These are phyloP conservation scores for Ectropis grisescens DNA, from an alignment of 1,140 invertebrate species.

Conservation along the genomic window DNA sequence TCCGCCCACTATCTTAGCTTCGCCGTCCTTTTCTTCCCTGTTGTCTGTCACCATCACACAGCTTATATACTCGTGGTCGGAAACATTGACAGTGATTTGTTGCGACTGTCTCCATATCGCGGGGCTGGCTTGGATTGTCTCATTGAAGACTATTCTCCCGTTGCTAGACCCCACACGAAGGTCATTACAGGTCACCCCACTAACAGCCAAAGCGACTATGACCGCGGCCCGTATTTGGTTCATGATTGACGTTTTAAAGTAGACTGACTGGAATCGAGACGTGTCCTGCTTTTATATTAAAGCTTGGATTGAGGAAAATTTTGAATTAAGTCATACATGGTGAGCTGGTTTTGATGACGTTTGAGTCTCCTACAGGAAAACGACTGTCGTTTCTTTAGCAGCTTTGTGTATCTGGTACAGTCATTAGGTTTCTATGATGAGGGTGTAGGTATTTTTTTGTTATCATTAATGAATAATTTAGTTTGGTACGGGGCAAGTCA, in stretches of 20 bases:
- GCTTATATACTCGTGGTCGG: slow-evolving; percentile 35
- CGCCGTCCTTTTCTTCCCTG: slow-evolving; percentile 43
- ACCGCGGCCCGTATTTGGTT: too few species aligned
- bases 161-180: slow-evolving; percentile 22
- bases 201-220: slow-evolving; percentile 19
- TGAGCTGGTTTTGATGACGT: slow-evolving; percentile 24
- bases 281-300: slow-evolving; percentile 16
- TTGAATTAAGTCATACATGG: slow-evolving; percentile 1
- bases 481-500: too few species aligned
- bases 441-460: too few species aligned
- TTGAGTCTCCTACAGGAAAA: slow-evolving; percentile 56
- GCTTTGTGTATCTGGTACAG: too few species aligned
- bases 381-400: too few species aligned
- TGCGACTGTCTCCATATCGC: slow-evolving; percentile 44
- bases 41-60: slow-evolving; percentile 36
- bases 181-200: slow-evolving; percentile 24
- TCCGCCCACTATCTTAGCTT: slow-evolving; percentile 38
- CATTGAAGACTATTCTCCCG: slow-evolving; percentile 36
- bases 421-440: too few species aligned
- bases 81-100: slow-evolving; percentile 35
- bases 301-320: slow-evolving; percentile 21
- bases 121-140: slow-evolving; percentile 33
- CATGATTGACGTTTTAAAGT: slow-evolving; percentile 24
- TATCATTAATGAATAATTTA: too few species aligned
- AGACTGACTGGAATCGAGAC: slow-evolving; percentile 9